Base-by-base conservation (phyloP, 2,888 invertebrate genomes). In the Papilio gigon region DNA sequence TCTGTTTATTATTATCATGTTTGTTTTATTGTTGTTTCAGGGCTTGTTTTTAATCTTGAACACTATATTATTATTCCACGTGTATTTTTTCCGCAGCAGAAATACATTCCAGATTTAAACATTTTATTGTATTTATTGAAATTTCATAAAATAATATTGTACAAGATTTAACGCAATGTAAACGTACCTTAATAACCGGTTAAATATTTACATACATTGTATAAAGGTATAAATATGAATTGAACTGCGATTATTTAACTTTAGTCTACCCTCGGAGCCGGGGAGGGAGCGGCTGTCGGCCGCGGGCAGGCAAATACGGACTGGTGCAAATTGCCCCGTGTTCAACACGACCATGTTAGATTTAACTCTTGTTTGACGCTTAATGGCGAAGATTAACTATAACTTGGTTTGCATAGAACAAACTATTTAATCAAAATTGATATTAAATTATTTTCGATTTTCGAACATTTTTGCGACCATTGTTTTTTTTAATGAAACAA, bases 291-390 rank as follows among this genome's bases (percentile, higher is more conserved):
- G 4, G n/a, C 6, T n/a, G 25, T 14, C 4, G 30, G n/a, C 53
- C 53, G n/a, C 53, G 30, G 27, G 53, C 53, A 30, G 53, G 17
- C 30, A 56, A 56, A 56, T 56, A 56, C n/a, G 30, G 9, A 30
- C 53, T n/a, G 53, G 30, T 56, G 53, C 53, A 30, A 56, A 30
- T 30, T 56, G 17, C 30, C 30, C 53, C 25, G 27, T 56, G 53
- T 56, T 56, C 53, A 56, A 56, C 27, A 56, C 53, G 53, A n/a
- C 0, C 30, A 56, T 30, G 17, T 27, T 56, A 30, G 53, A 53
- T 27, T 53, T 12, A 53, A 53, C 53, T 30, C 53, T 30, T 27
- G 17, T 27, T 56, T 56, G 9, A 53, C 14, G 17, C 30, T 56
- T 17, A 30, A 56, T 30, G 9, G n/a, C 14, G 53, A 6, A 56